Conservation (phyloP, 1,140 invertebrate species). For the Aricia agestis region DNA sequence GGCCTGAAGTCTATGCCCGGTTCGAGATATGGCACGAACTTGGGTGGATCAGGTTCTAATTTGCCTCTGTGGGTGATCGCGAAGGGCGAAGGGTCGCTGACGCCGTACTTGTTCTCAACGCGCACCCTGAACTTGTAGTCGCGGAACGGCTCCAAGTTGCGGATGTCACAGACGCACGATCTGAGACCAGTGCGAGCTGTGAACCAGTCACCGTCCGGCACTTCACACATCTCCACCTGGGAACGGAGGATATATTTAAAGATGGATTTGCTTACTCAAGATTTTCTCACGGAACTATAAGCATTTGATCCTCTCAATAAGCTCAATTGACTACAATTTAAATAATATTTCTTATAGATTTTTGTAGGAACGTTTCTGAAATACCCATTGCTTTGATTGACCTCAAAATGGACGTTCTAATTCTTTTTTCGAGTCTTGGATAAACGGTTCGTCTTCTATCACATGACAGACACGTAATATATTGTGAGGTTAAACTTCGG, state of each 20-base stretch:
- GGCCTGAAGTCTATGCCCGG: constrained; percentile 91
- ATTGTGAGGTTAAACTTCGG: no score
- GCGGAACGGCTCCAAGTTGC: constrained; percentile 88
- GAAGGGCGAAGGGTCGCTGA: constrained; percentile 95
- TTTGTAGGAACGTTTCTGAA: no score
- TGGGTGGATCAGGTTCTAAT: constrained; percentile 86
- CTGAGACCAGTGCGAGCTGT: constrained; percentile 87
- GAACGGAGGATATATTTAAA: not conserved
- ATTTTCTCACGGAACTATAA: no score
- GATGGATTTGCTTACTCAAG: no score
- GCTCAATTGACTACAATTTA: no score
- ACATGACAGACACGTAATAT: no score
- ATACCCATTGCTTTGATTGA: no score
- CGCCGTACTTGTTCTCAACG: constrained; percentile 97
- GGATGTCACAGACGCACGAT: constrained; percentile 90
- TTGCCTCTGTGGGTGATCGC: constrained; percentile 88
- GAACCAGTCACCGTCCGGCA: constrained; percentile 92
- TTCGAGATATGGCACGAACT: constrained; percentile 86
- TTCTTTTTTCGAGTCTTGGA: no score
- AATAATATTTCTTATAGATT: no score
- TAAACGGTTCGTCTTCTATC: no score
- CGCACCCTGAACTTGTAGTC: constrained; percentile 95
- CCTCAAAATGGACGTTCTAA: no score
- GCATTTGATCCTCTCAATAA: no score
- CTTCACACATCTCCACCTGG: constrained; percentile 92